Percentiles rank a stretch among this genome's conserved stretches.
Evolutionary conservation across 2,888 invertebrate species (phyloP).

Genomic region (Anoncus sp.): DNA sequence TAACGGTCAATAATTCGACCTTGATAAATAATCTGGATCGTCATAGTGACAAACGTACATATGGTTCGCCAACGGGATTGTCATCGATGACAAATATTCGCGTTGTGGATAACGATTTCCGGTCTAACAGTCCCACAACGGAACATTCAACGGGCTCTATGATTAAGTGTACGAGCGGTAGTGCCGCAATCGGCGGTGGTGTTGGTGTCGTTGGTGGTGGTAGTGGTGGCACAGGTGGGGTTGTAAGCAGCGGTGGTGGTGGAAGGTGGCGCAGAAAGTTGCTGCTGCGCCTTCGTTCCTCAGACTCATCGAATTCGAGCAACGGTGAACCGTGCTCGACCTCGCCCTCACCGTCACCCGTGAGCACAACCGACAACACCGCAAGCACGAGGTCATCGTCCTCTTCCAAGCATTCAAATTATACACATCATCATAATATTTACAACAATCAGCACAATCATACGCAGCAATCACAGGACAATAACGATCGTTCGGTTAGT

Average conservation of each 20-base stretch:
- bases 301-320: slow-evolving; percentile 79
- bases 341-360: slow-evolving; percentile 74
- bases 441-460: slow-evolving; percentile 42
- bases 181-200: slow-evolving; percentile 27
- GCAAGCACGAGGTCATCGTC: slow-evolving; percentile 62
- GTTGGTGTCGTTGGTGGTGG: slow-evolving; percentile 43
- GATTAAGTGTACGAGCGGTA: slow-evolving; percentile 34
- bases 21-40: slow-evolving; percentile 40
- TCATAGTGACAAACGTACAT: background rate
- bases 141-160: slow-evolving; percentile 30
- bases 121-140: slow-evolving; percentile 10
- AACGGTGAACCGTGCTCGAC: slow-evolving; percentile 72
- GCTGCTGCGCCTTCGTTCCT: slow-evolving; percentile 84
- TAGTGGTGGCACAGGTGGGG: slow-evolving; percentile 16
- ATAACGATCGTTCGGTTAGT: slow-evolving; percentile 23
- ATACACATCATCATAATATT: slow-evolving; percentile 38
- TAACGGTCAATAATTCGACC: slow-evolving; percentile 20
- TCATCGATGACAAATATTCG: slow-evolving; percentile 43
- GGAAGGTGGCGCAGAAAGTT: slow-evolving; percentile 85
- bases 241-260: slow-evolving; percentile 70
- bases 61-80: slow-evolving; percentile 25
- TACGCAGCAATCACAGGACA: slow-evolving; percentile 21
- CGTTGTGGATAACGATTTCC: slow-evolving; percentile 46
- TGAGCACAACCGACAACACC: slow-evolving; percentile 70
- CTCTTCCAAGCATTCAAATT: slow-evolving; percentile 54